A percentile compares a stretch with the other conserved stretches of the same genome.
Conservation (phyloP, 2,113 vertebrate species). For the Haemorhous mexicanus region DNA sequence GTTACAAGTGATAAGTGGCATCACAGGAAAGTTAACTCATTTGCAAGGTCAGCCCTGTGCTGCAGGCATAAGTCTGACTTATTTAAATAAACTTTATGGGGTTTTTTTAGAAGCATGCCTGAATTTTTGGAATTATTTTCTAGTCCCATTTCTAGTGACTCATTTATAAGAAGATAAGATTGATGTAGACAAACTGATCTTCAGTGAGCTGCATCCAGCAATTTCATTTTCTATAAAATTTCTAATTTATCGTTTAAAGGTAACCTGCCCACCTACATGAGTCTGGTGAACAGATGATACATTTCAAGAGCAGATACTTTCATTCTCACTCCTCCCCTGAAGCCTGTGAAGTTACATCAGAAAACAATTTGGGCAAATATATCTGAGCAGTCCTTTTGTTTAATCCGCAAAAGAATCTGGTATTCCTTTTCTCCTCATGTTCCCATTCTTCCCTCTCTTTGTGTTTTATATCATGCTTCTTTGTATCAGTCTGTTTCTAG, state of each 20-base stretch:
- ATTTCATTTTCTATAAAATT: neutral
- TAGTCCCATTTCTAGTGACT: neutral
- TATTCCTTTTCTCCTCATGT: neutral
- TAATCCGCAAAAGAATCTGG: neutral
- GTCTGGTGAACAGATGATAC: neutral
- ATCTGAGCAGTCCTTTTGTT: slow-evolving; percentile 17
- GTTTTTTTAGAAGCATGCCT: neutral
- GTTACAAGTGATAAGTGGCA: accelerated
- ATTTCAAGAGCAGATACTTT: neutral
- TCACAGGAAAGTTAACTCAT: neutral
- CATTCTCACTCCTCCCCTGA: neutral
- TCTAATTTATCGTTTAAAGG: neutral
- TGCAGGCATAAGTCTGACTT: neutral
- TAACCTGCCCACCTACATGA: neutral
- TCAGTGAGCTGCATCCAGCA: neutral
- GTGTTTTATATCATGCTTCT: neutral
- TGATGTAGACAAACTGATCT: neutral
- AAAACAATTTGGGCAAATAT: slow-evolving; percentile 26
- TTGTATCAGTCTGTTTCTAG: neutral
- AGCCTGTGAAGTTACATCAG: slow-evolving; percentile 11
- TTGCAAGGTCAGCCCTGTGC: neutral
- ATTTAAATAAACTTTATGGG: neutral
- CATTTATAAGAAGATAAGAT: neutral
- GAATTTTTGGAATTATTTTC: neutral
- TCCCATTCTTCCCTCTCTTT: slow-evolving; percentile 6